phyloP scores from a whole-genome alignment of 2,888 invertebrate genomes.

The Matsumyia berberina region DNA sequence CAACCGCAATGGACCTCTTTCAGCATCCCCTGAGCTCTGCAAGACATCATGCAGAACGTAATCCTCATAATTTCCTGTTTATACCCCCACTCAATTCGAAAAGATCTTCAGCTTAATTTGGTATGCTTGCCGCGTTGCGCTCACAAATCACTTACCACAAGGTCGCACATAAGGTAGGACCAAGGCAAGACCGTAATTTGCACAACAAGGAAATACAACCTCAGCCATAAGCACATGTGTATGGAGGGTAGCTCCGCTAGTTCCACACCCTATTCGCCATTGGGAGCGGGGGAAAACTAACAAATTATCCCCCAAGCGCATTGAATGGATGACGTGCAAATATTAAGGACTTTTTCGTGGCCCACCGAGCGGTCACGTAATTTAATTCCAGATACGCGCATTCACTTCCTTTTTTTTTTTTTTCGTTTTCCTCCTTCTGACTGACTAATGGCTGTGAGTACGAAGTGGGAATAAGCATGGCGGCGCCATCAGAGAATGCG shows the following conservation, averaged over 20 bases:
- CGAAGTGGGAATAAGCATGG: neutral
- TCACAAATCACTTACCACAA: slow-evolving; percentile 32
- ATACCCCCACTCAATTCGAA: no score
- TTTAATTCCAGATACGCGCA: slow-evolving; percentile 24
- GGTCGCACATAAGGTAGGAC: neutral
- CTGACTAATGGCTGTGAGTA: slow-evolving; percentile 11
- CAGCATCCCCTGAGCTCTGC: no score
- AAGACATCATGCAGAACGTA: no score
- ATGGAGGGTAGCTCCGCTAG: neutral
- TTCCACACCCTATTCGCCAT: slow-evolving; percentile 19
- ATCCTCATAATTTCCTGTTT: no score
- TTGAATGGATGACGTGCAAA: slow-evolving; percentile 49
- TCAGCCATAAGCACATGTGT: neutral
- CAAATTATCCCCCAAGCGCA: slow-evolving; percentile 61
- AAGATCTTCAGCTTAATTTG: neutral
- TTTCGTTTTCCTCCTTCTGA: neutral
- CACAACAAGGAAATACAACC: neutral
- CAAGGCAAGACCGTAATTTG: slow-evolving; percentile 3
- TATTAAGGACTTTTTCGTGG: slow-evolving; percentile 18
- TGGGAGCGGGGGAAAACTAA: slow-evolving; percentile 8
- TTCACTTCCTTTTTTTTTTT: neutral
- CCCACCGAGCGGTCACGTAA: slow-evolving; percentile 44
- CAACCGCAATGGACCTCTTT: no score
- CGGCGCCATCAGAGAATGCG: slow-evolving; percentile 26
- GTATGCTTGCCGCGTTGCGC: neutral